Evolutionary conservation across 1,140 invertebrate species (phyloP).

Genomic region (Cryptotermes secundus): DNA sequence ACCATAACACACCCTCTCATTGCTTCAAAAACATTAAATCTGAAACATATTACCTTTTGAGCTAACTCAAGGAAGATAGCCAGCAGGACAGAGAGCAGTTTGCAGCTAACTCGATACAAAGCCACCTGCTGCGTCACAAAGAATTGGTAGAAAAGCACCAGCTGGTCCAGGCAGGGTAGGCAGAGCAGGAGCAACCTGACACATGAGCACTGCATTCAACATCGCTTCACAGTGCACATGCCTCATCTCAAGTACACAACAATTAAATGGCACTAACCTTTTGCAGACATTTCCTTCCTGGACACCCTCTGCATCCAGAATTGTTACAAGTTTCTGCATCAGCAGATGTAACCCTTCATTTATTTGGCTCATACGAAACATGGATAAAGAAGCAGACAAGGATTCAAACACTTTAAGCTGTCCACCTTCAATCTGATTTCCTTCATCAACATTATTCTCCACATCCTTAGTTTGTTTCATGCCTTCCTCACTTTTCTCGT

Average conservation of each 20-base stretch:
- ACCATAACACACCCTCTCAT: no score
- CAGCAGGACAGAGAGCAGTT: slow-evolving; percentile 80
- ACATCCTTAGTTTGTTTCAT: neutral
- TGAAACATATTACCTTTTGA: slow-evolving; percentile 60
- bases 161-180: slow-evolving; percentile 77
- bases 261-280: neutral
- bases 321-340: neutral
- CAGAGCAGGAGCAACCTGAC: slow-evolving; percentile 43
- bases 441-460: slow-evolving; percentile 29
- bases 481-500: slow-evolving; percentile 33
- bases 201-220: no score
- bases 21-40: no score
- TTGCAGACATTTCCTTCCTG: slow-evolving; percentile 10
- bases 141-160: slow-evolving; percentile 70
- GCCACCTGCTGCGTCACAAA: slow-evolving; percentile 74
- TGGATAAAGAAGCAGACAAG: slow-evolving; percentile 42
- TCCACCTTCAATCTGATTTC: slow-evolving; percentile 53
- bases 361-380: neutral
- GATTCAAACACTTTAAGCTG: slow-evolving; percentile 63
- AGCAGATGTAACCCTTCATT: neutral
- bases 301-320: neutral
- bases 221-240: no score
- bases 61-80: slow-evolving; percentile 83
- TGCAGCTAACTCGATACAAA: slow-evolving; percentile 73
- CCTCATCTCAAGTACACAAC: neutral